A percentile compares a stretch with the other conserved stretches of the same genome.
phyloP scores from a whole-genome alignment of 1,140 invertebrate species.

The Anoplolepis gracilipes region DNA sequence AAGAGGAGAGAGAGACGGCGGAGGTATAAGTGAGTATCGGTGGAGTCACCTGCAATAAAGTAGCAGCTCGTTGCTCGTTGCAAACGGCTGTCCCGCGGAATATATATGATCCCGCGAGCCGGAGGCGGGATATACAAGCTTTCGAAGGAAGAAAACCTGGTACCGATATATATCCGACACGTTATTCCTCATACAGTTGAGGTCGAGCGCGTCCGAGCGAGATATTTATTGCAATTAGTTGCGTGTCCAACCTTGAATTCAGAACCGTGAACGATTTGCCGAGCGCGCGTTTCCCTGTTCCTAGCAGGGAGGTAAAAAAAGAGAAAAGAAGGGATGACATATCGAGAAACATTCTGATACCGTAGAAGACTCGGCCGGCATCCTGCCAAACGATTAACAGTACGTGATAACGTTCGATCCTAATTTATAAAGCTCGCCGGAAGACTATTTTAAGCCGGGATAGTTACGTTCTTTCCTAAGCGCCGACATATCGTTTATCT shows the following conservation, averaged over 20 bases:
- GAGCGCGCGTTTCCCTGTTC: conserved; percentile 43
- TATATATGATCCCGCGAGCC: conserved; percentile 29
- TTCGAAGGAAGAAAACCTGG: conserved; percentile 48
- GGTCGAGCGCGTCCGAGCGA: not conserved
- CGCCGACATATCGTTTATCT: conserved; percentile 35
- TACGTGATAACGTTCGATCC: conserved; percentile 22
- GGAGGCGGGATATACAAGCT: conserved; percentile 30
- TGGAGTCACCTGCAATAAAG: conserved; percentile 60
- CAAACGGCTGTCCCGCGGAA: conserved; percentile 44
- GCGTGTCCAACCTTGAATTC: conserved; percentile 47
- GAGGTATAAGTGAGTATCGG: conserved; percentile 27
- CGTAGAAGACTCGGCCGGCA: not conserved
- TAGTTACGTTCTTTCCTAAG: not conserved
- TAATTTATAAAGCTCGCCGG: conserved; percentile 55
- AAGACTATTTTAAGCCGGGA: conserved; percentile 14
- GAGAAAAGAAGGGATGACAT: not conserved
- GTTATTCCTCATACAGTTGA: conserved; percentile 52
- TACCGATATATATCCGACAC: conserved; percentile 44
- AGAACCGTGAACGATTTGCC: conserved; percentile 47
- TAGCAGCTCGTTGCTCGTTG: conserved; percentile 56
- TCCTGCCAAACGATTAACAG: conserved; percentile 35
- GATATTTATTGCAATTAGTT: conserved; percentile 56
- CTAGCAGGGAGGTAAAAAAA: not conserved
- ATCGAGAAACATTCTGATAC: conserved; percentile 28
- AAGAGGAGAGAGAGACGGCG: conserved; percentile 1